Base-by-base conservation (phyloP, 2,113 vertebrate genomes). In the Carassius auratus region DNA sequence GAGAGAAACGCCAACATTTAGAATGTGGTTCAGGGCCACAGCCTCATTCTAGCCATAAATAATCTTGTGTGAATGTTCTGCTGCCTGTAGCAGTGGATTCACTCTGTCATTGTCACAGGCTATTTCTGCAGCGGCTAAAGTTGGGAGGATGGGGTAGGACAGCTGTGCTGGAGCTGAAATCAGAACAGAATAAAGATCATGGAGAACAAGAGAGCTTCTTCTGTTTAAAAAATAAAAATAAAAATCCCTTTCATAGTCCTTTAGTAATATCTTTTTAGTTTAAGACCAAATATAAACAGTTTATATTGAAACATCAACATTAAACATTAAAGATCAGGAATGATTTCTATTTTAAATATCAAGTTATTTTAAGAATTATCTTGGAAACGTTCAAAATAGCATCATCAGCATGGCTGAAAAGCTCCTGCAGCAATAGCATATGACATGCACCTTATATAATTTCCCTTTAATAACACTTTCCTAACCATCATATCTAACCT, bases 151-250 rank as follows among this genome's bases (percentile, higher is more conserved):
- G 87, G 78, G 79, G 48, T 78, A 89, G 76, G 94, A 95, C 96
- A 98, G 97, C 96, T 96, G 91, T 75, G 78, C 64, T 30, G 79
- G 86, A 71, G 91, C 90, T 89, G 95, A 92, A 96, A 91, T 77
- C 71, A 77, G 91, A 89, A 90, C 94, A 95, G 93, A 92, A 94
- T 96, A 96, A 96, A 94, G 94, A 95, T 92, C 92, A 86, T 85
- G 90, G 94, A 97, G 97, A 97, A 97, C 97, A 98, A 97, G 94
- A 90, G 93, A 89, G 30, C 45, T 74, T 84, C 69, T 69, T 9
- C 17, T 50, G 9, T 80, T 81, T 13, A 14, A 68, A 23, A 81
- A 81, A 75, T 30, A 30, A 30, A 30, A 30, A 30, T 30, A 5
- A 23, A 5, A 52, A 17, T 55, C 50, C 19, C 17, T 19, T 69